Percentiles rank a stretch among this genome's conserved stretches.
phyloP scores from a whole-genome alignment of 2,888 invertebrate species.

The Perizoma flavofasciatum region DNA sequence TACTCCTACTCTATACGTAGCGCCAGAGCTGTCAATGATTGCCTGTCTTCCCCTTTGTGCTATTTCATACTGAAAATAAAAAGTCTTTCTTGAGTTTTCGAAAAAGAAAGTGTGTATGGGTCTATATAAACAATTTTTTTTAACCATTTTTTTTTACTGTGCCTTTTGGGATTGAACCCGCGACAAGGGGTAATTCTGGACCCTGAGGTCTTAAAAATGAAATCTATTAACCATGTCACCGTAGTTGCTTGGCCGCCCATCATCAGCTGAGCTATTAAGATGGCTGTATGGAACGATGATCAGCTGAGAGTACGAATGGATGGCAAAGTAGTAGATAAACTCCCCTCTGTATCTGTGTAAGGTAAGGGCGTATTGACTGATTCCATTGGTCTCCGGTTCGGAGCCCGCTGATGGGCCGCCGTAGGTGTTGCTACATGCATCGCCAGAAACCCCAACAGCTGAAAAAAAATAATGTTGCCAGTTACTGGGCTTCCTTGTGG shows the following conservation, averaged over 20 bases:
- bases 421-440: conserved; percentile 78
- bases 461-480: conserved; percentile 30
- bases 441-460: conserved; percentile 68
- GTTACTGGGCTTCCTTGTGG: too few relatives aligned
- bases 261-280: conserved; percentile 39
- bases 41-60: conserved; percentile 60
- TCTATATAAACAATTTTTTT: too few relatives aligned
- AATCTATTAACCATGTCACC: conserved; percentile 62
- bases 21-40: conserved; percentile 54
- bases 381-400: conserved; percentile 79
- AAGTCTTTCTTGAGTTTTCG: too few relatives aligned
- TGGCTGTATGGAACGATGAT: conserved; percentile 80
- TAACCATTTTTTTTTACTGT: too few relatives aligned
- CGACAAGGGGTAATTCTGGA: too few relatives aligned
- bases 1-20: conserved; percentile 64
- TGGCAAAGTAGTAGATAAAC: conserved; percentile 77
- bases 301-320: conserved; percentile 84
- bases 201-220: too few relatives aligned
- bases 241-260: conserved; percentile 57
- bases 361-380: conserved; percentile 59
- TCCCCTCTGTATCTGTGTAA: conserved; percentile 47
- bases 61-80: conserved; percentile 64
- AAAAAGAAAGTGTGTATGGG: too few relatives aligned
- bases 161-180: too few relatives aligned
- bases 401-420: conserved; percentile 80